Conservation (phyloP, 1,140 invertebrate species). For the Heliconius hewitsoni region DNA sequence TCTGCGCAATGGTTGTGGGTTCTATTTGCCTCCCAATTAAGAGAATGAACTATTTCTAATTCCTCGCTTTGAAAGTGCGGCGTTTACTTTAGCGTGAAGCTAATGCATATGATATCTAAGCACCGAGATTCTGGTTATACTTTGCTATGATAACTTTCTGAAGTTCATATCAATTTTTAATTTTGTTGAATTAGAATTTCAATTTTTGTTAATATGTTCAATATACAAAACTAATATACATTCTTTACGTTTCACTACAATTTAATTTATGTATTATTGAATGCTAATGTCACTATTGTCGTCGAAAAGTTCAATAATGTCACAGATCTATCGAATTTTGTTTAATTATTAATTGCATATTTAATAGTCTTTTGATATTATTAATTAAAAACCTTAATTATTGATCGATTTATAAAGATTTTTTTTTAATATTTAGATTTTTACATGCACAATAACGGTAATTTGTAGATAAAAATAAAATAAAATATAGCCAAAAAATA, state of each 20-base stretch:
- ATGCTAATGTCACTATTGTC: constrained; percentile 47
- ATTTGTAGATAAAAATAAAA: neutral
- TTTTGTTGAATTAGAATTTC: neutral
- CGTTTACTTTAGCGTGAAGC: too few species aligned
- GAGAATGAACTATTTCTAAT: too few species aligned
- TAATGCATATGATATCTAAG: neutral
- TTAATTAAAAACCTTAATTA: neutral
- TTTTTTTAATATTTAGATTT: neutral
- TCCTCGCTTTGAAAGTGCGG: too few species aligned
- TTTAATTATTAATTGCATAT: constrained; percentile 6
- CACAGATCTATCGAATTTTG: constrained; percentile 27
- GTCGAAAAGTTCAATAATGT: constrained; percentile 48
- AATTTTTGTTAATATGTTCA: neutral
- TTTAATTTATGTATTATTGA: constrained; percentile 50
- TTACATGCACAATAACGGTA: neutral
- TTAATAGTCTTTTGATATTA: neutral
- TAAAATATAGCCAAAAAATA: neutral
- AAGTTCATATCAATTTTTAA: neutral
- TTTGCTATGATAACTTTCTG: neutral
- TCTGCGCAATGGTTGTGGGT: too few species aligned
- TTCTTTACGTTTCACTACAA: constrained; percentile 16
- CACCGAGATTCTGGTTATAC: neutral
- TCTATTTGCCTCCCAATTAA: too few species aligned
- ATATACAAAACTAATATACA: constrained; percentile 10
- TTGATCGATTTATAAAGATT: neutral